Base-by-base conservation (phyloP, 2,113 vertebrate genomes). In the Mirounga angustirostris region DNA sequence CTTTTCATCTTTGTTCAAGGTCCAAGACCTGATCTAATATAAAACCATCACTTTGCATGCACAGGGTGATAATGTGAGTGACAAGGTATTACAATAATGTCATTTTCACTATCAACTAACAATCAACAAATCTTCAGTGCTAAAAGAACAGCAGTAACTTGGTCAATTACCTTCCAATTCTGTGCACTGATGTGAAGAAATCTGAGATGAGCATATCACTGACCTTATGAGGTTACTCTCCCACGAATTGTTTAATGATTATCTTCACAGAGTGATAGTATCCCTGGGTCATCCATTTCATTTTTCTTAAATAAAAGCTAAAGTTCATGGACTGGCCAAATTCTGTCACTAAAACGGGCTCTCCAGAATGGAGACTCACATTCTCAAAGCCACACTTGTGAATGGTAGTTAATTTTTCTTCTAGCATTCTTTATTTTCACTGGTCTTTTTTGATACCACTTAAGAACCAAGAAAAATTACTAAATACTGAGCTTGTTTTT, bases 101-200 rank as follows among this genome's bases (percentile, higher is more conserved):
- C 59, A 59, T 91, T 96, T 89, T 81, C 30, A 14, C 52, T 94
- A 80, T 95, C 71, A 95, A 89, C 87, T 73, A 95, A 97, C 71
- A 97, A 88, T 97, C 95, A 98, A 97, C 95, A 97, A 81, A 93
- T 96, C 81, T 88, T 86, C 16, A 56, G 22, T 52, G 80, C 59
- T 93, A 83, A 97, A 93, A 97, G 88, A 78, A 93, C 59, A 80
- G 21, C 33, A 65, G 63, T 96, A 93, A 97, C 86, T 93, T 94
- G 84, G 78, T 97, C 96, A 97, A 95, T 98, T 97, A 94, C 69
- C 81, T 97, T 40, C 73, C 81, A n/a, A 69, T 96, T 93, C 56
- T 94, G 94, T 83, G 91, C 97, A 97, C 40, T 67, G 91, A 95
- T 91, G 80, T 96, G 94, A 92, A 94, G 67, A 97, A 96, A 79